phyloP scores from a whole-genome alignment of 2,797 vertebrate genomes.

The Spondyliosoma cantharus region DNA sequence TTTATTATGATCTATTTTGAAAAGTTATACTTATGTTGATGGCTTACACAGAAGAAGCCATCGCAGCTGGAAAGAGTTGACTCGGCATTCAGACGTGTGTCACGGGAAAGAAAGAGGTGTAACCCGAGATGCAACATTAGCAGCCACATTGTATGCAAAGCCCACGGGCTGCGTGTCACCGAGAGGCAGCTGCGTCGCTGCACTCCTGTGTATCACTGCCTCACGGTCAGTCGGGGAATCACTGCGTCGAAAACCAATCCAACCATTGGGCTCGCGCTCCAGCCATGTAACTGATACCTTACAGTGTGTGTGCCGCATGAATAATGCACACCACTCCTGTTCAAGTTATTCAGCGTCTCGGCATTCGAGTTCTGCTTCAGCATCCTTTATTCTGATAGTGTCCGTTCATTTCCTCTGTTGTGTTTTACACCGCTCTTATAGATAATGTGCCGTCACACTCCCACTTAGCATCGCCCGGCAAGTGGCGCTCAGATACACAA shows the following conservation, averaged over 20 bases:
- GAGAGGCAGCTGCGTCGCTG: constrained; percentile 59
- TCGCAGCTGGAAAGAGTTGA: constrained; percentile 50
- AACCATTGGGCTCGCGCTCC: constrained; percentile 42
- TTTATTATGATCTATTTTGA: constrained; percentile 49
- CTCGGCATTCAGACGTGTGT: constrained; percentile 44
- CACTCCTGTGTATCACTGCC: constrained; percentile 52
- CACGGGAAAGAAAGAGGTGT: constrained; percentile 54
- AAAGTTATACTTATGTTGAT: constrained; percentile 48
- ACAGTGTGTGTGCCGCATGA: constrained; percentile 57
- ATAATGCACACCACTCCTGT: constrained; percentile 72
- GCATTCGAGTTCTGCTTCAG: constrained; percentile 18
- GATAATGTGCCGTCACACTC: constrained; percentile 34
- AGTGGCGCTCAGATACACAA: constrained; percentile 15
- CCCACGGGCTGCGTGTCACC: constrained; percentile 36
- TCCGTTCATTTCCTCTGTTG: constrained; percentile 15
- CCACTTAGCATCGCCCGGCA: constrained; percentile 7
- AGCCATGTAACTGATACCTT: constrained; percentile 69
- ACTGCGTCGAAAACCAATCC: constrained; percentile 55
- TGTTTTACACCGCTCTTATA: constrained; percentile 30
- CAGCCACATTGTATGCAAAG: constrained; percentile 68
- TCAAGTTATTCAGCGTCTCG: constrained; percentile 39
- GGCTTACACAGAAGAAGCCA: constrained; percentile 30
- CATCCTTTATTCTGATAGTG: constrained; percentile 26
- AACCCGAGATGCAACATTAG: constrained; percentile 67
- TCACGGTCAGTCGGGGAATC: constrained; percentile 49